These are phyloP conservation scores for Sus cebifrons DNA, from an alignment of 2,797 vertebrate species.

Conservation along the genomic window DNA sequence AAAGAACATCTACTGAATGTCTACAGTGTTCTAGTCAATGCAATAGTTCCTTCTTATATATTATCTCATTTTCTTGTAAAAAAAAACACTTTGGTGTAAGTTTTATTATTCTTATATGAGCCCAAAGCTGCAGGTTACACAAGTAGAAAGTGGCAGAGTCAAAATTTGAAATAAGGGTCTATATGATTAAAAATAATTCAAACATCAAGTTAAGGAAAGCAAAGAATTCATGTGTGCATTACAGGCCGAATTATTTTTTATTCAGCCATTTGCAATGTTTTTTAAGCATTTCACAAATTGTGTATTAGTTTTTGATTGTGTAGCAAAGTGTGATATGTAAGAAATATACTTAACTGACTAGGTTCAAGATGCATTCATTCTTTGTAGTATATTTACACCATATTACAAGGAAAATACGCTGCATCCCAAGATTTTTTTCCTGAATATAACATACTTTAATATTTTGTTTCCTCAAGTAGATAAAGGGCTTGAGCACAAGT, in stretches of 20 bases:
- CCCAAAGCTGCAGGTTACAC: conserved; percentile 8
- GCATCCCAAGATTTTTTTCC: not conserved
- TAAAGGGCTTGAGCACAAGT: not conserved
- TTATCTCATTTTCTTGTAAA: not conserved
- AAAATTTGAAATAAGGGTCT: not conserved
- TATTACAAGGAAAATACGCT: not conserved
- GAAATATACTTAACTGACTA: not conserved
- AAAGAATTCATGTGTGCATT: not conserved
- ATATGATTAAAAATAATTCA: not conserved
- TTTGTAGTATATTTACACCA: not conserved
- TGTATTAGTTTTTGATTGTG: not conserved
- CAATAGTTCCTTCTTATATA: not conserved
- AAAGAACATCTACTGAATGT: not conserved
- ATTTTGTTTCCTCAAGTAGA: not conserved
- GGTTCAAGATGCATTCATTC: not conserved
- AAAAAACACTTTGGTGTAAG: not conserved
- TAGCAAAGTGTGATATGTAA: not conserved
- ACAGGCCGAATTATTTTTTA: not conserved
- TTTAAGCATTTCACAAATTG: not conserved
- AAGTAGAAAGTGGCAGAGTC: not conserved
- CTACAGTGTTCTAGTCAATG: not conserved
- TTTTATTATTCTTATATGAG: not conserved
- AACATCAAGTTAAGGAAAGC: not conserved
- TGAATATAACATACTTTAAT: not conserved
- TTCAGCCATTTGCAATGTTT: not conserved